Conservation (phyloP, 2,113 vertebrate species). For the Macrotus californicus region DNA sequence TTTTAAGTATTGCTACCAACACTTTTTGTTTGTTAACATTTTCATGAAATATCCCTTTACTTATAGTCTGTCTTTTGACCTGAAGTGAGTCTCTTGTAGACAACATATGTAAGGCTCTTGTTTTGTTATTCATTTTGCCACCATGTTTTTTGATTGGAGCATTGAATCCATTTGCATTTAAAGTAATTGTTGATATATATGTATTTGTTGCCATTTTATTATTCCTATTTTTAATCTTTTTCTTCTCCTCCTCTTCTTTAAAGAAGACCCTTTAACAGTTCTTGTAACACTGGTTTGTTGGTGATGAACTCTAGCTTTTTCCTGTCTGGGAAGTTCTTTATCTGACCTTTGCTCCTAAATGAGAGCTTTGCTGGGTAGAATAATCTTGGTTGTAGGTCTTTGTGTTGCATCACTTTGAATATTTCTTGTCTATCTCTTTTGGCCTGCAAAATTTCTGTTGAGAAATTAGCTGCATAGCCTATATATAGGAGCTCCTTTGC, state of each 20-base stretch:
- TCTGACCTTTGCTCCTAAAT: too few species aligned
- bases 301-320: not conserved
- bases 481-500: too few species aligned
- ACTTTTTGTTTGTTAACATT: not conserved
- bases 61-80: not conserved
- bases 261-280: not conserved
- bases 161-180: not conserved
- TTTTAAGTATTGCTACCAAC: not conserved
- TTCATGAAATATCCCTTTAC: too few species aligned
- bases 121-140: not conserved
- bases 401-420: too few species aligned
- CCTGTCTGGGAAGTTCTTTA: not conserved
- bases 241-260: not conserved
- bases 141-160: not conserved
- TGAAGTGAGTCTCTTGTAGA: not conserved
- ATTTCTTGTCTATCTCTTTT: too few species aligned
- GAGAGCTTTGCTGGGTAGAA: too few species aligned
- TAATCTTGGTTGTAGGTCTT: too few species aligned
- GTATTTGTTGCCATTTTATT: not conserved
- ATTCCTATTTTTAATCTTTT: not conserved
- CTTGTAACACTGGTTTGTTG: not conserved
- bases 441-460: too few species aligned
- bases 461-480: too few species aligned
- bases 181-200: not conserved
- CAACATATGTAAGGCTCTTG: not conserved